These are phyloP conservation scores for Lonchura striata DNA, from an alignment of 2,113 vertebrate species.

Conservation along the genomic window DNA sequence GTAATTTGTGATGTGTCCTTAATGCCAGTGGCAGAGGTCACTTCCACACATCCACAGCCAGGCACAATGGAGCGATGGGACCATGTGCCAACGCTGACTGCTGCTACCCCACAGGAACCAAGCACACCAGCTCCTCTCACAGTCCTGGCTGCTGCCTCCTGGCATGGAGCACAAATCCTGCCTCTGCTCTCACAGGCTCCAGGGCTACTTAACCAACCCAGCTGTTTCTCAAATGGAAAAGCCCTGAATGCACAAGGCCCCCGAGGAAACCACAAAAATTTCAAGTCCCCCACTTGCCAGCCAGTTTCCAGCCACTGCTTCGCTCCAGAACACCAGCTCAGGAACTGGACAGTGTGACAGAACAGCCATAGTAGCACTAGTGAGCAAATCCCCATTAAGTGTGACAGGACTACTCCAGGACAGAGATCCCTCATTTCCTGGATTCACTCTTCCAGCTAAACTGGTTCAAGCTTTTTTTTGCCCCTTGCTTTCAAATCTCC, in stretches of 20 bases:
- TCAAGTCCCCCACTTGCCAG: background rate
- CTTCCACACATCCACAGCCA: background rate
- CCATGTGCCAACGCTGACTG: background rate
- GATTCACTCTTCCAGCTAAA: background rate
- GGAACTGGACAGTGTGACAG: background rate
- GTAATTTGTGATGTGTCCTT: background rate
- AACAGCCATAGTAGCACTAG: background rate
- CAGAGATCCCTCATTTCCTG: background rate
- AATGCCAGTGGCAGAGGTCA: background rate
- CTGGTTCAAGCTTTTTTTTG: background rate
- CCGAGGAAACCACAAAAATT: background rate
- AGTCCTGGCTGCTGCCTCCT: background rate
- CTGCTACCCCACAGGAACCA: background rate
- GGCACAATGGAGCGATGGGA: accelerated
- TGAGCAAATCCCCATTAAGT: background rate
- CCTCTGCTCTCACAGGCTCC: background rate
- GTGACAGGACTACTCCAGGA: background rate
- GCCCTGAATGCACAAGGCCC: background rate
- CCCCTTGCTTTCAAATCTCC: background rate
- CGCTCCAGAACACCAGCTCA: background rate
- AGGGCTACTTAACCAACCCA: background rate
- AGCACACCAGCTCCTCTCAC: background rate
- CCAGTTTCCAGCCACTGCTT: background rate
- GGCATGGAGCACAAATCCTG: background rate
- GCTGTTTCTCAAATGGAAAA: background rate